A percentile compares a stretch with the other conserved stretches of the same genome.
Conservation (phyloP, 2,888 invertebrate genomes). For the Seira musarum region DNA sequence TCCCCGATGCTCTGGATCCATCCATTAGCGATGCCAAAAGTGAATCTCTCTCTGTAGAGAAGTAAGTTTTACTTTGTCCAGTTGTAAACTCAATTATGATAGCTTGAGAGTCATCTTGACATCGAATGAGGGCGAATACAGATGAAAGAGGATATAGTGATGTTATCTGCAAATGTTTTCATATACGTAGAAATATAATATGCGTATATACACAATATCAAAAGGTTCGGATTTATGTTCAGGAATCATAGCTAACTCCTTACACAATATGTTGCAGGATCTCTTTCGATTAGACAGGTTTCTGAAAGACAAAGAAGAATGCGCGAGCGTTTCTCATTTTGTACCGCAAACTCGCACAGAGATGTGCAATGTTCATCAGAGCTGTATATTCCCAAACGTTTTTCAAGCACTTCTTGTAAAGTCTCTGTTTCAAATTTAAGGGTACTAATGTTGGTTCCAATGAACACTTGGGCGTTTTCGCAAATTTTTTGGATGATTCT, state of each 20-base stretch:
- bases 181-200: background rate
- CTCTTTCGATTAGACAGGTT: constrained; percentile 95
- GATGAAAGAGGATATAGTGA: constrained; percentile 74
- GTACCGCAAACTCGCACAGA: constrained; percentile 95
- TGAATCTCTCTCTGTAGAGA: constrained; percentile 96
- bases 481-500: constrained; percentile 90
- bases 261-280: constrained; percentile 89
- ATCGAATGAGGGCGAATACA: constrained; percentile 92
- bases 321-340: constrained; percentile 87
- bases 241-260: no score
- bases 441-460: constrained; percentile 89
- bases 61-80: constrained; percentile 89
- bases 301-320: constrained; percentile 95
- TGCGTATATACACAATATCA: background rate
- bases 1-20: constrained; percentile 96
- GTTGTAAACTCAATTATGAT: constrained; percentile 96
- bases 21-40: constrained; percentile 95
- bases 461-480: constrained; percentile 84
- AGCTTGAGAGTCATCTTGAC: constrained; percentile 91
- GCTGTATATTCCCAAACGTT: constrained; percentile 94
- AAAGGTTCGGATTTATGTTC: no score
- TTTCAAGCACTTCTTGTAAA: constrained; percentile 87
- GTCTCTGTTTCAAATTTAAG: constrained; percentile 84
- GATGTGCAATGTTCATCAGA: constrained; percentile 97
- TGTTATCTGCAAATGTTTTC: constrained; percentile 59